Conservation (phyloP, 2,888 invertebrate species). For the Phaonia tiefii region DNA sequence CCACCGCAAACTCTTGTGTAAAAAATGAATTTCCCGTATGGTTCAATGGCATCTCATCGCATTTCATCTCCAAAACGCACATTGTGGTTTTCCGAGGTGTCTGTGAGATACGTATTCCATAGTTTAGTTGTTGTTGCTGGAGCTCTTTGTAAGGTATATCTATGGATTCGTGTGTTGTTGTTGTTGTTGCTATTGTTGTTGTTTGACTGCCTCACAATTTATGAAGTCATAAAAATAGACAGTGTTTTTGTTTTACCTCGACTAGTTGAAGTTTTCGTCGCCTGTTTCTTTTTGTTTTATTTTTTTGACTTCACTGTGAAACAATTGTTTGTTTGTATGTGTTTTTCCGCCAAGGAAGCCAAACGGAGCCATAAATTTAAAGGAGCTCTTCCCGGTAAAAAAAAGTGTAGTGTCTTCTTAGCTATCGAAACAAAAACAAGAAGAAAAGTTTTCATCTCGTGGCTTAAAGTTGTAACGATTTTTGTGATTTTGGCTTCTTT, state of each 20-base stretch:
- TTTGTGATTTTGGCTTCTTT: not conserved
- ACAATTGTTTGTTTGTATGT: slow-evolving; percentile 3
- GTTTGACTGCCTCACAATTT: slow-evolving; percentile 39
- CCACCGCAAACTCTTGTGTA: slow-evolving; percentile 11
- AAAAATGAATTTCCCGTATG: slow-evolving; percentile 56
- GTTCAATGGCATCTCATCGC: slow-evolving; percentile 53
- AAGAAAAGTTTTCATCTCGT: not conserved
- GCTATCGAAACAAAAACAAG: slow-evolving; percentile 20
- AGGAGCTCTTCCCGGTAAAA: not conserved
- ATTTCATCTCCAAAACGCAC: slow-evolving; percentile 11
- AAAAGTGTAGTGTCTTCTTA: not conserved
- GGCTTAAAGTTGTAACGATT: not conserved
- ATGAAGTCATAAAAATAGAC: slow-evolving; percentile 37
- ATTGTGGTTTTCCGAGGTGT: slow-evolving; percentile 19
- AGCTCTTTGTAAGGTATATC: not conserved
- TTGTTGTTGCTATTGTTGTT: not conserved
- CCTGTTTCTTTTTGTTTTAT: slow-evolving; percentile 7
- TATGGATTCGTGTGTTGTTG: not conserved
- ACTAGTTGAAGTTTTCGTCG: not conserved
- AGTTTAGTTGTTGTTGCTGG: slow-evolving; percentile 10
- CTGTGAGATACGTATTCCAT: slow-evolving; percentile 24
- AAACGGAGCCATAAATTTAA: slow-evolving; percentile 1
- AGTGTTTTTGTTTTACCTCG: slow-evolving; percentile 1
- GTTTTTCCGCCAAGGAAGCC: not conserved
- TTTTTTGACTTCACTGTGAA: not conserved